Conservation (phyloP, 2,888 invertebrate genomes). For the Eumerus sabulonum region DNA sequence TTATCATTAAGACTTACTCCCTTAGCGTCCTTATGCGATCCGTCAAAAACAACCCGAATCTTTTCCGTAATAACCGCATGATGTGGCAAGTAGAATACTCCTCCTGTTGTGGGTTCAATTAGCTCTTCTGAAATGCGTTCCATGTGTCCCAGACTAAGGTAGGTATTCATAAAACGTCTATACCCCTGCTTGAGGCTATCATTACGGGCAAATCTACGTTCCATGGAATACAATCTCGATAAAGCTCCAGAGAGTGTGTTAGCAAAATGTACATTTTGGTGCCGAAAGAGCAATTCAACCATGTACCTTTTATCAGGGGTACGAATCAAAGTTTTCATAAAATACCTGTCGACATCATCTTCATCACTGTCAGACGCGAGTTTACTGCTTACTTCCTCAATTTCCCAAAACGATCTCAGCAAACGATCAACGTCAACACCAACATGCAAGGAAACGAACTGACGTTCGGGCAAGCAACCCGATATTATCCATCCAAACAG, state of each 20-base stretch:
- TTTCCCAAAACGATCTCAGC: constrained; percentile 11
- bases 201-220: constrained; percentile 1
- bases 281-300: constrained; percentile 28
- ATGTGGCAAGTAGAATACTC: constrained; percentile 61
- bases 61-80: constrained; percentile 62
- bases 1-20: constrained; percentile 54
- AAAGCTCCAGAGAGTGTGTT: constrained; percentile 25
- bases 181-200: not conserved
- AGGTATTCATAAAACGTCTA: constrained; percentile 11
- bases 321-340: not conserved
- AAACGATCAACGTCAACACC: not conserved
- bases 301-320: not conserved
- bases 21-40: constrained; percentile 40
- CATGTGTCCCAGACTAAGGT: constrained; percentile 20
- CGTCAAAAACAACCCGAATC: constrained; percentile 67
- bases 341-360: constrained; percentile 1
- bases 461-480: not conserved
- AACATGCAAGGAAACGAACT: not conserved
- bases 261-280: not conserved
- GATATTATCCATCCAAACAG: constrained; percentile 21
- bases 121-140: constrained; percentile 26
- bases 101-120: constrained; percentile 6
- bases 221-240: constrained; percentile 7
- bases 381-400: constrained; percentile 1
- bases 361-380: not conserved